Base-by-base conservation (phyloP, 1,140 invertebrate species). In the Bombus vancouverensis region DNA sequence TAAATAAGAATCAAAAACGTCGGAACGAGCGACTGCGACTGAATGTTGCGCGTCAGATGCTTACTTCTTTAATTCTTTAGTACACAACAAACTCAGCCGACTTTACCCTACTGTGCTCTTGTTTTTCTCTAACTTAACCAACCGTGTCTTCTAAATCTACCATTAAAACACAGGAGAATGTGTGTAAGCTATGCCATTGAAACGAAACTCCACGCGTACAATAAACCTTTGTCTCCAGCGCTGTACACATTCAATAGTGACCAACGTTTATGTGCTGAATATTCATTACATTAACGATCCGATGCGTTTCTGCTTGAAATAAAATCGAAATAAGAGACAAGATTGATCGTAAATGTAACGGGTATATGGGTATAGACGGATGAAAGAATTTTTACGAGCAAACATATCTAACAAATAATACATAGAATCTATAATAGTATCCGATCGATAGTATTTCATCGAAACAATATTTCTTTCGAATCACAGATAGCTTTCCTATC, bases 401-500 rank as follows among this genome's bases (percentile, higher is more conserved):
- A 53, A 53, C 47, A 2, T 53, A 22, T 53, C 6, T 53, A 53
- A 53, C 1, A 53, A 53, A 53, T 53, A 22, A 53, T 53, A 53
- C 47, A 22, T 53, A 53, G 37, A 70, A 28, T 37, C 34, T 25
- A 62, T 62, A 72, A n/a, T 47, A 78, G 78, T 71, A 84, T 62
- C 65, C 32, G 0, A 32, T 25, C 28, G 5, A 25, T 34, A 42
- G 37, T 77, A 57, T 80, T 79, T 34, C 59, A 65, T 72, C 66
- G 18, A 15, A 42, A 79, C 68, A 47, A 70, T 89, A 76, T 89
- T 47, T 71, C 75, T 37, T 28, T 13, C 39, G 53, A 81, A 81
- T 87, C 86, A 75, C 80, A 66, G 82, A 89, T 70, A 85, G 66
- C 53, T 84, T 84, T 84, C 59, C 70, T 37, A 53, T 73, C 72